These are phyloP conservation scores for Geophilus truncorum DNA, from an alignment of 2,888 invertebrate genomes.

Conservation along the genomic window DNA sequence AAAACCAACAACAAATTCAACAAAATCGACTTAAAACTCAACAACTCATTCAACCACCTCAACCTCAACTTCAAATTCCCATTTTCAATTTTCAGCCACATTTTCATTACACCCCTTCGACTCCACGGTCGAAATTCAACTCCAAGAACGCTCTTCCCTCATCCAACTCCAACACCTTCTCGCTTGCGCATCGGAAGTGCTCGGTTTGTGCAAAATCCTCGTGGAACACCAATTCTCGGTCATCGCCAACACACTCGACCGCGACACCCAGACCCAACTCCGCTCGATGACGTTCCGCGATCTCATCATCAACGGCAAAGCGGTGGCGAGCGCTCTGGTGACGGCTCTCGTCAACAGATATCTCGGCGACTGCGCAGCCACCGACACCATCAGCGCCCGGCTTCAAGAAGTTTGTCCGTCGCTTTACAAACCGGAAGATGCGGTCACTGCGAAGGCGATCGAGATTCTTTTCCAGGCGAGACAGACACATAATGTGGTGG, in stretches of 20 bases:
- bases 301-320: constrained; percentile 70
- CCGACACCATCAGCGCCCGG: constrained; percentile 81
- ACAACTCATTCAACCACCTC: no score
- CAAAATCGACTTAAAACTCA: no score
- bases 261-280: constrained; percentile 58
- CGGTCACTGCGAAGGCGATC: constrained; percentile 88
- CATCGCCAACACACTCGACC: background rate
- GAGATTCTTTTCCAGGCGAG: constrained; percentile 80
- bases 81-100: no score
- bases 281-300: constrained; percentile 62
- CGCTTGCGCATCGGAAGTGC: constrained; percentile 76
- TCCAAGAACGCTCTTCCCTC: constrained; percentile 46
- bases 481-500: constrained; percentile 57
- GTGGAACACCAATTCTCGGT: constrained; percentile 84
- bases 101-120: no score
- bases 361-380: constrained; percentile 89
- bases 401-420: constrained; percentile 87
- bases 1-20: no score
- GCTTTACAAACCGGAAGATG: constrained; percentile 90
- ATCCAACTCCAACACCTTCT: constrained; percentile 42
- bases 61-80: no score
- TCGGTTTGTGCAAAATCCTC: constrained; percentile 87
- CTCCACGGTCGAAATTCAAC: constrained; percentile 47
- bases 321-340: constrained; percentile 65
- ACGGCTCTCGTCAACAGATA: constrained; percentile 82